Conservation (phyloP, 2,113 vertebrate species). For the Alligator mississippiensis region DNA sequence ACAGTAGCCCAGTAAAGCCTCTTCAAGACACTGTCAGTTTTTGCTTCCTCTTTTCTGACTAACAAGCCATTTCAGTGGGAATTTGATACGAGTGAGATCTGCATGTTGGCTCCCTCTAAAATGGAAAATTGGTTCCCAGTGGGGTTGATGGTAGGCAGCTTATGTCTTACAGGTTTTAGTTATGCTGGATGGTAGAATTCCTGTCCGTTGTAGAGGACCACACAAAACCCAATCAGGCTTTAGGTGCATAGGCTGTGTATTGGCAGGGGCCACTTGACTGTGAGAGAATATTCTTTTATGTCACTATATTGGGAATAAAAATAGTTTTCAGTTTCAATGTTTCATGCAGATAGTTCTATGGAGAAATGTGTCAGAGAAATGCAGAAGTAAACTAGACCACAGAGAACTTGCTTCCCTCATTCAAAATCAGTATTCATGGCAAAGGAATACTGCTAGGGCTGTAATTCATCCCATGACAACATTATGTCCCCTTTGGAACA, state of each 20-base stretch:
- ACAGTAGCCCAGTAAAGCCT: background rate
- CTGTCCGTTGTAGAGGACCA: too few relatives aligned
- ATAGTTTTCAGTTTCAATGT: accelerated
- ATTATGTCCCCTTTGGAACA: background rate
- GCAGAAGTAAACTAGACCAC: background rate
- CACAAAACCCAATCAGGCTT: too few relatives aligned
- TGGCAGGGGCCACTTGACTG: too few relatives aligned
- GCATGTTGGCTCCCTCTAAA: too few relatives aligned
- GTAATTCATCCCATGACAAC: background rate
- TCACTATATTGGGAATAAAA: background rate
- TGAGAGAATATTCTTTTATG: background rate
- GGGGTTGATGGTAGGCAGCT: too few relatives aligned
- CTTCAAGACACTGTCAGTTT: background rate
- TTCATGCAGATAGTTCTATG: background rate
- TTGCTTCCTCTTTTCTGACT: background rate
- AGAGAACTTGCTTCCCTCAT: background rate
- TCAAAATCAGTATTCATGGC: background rate
- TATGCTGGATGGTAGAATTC: too few relatives aligned
- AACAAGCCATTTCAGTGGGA: background rate
- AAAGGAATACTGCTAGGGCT: background rate
- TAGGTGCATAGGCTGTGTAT: too few relatives aligned
- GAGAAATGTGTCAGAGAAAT: background rate
- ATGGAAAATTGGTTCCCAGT: too few relatives aligned
- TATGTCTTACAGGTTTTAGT: too few relatives aligned
- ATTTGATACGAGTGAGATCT: background rate